Evolutionary conservation across 1,140 invertebrate genomes (phyloP), one percentile per base, ranked within the genome.

Genomic region (Phymastichus coffea): DNA sequence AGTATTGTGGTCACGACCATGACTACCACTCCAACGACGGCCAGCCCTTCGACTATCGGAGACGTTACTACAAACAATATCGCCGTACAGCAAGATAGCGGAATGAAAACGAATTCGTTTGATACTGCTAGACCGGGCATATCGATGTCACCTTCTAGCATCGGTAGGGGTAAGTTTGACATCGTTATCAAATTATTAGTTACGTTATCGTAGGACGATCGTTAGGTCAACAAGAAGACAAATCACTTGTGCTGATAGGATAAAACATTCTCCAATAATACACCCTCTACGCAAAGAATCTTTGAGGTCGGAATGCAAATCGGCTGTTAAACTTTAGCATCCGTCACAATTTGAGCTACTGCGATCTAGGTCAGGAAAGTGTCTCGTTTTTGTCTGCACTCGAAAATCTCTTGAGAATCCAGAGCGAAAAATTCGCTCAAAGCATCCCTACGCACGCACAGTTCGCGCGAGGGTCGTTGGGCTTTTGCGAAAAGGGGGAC

Each of bases 131-230:
- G 80, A 64, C 77, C 79, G 22, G 71, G 61, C 51, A 75, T 80
- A 70, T 78, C 80, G 58, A 85, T 90, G 71, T 91, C 89, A 60
- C 89, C 90, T 57, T 84, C 87, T 66, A 88, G 87, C 73, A 81
- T 87, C 68, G 82, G 82, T 74, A 85, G 88, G 85, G 89, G 90
- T 91, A 82, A 86, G 84, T 74, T 61, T 63, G 51, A 60, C n/a
- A 62, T 52, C 9, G 8, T 26, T n/a, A n/a, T n/a, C n/a, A n/a
- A n/a, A n/a, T n/a, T n/a, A n/a, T n/a, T n/a, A n/a, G n/a, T n/a
- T n/a, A n/a, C n/a, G n/a, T n/a, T n/a, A n/a, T n/a, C n/a, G n/a
- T n/a, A n/a, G n/a, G n/a, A n/a, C n/a, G n/a, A n/a, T n/a, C n/a
- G n/a, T n/a, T 23, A 53, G 30, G 30, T 53, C 49, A 35, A n/a